phyloP scores from a whole-genome alignment of 2,888 invertebrate genomes.

The Nymphalis c-album region DNA sequence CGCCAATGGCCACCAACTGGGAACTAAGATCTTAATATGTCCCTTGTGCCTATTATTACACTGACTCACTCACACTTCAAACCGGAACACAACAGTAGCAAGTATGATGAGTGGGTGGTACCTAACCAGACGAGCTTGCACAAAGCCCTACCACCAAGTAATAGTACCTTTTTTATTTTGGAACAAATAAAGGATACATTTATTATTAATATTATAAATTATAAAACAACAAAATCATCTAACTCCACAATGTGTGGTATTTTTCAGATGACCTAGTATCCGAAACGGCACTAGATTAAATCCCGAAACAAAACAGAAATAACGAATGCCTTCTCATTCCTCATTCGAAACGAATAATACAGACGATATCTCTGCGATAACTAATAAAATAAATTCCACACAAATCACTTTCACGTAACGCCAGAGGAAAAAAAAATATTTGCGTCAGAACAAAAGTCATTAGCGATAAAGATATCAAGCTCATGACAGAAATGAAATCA shows the following conservation, averaged over 20 bases:
- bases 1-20: too few species aligned
- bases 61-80: too few species aligned
- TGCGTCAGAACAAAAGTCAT: slow-evolving; percentile 40
- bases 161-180: too few species aligned
- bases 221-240: too few species aligned
- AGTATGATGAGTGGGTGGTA: too few species aligned
- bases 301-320: background rate
- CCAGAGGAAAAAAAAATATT: slow-evolving; percentile 24
- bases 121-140: too few species aligned
- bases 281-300: background rate
- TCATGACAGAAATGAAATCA: slow-evolving; percentile 69
- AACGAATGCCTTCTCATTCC: background rate
- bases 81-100: too few species aligned
- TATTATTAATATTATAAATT: too few species aligned
- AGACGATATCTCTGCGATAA: background rate
- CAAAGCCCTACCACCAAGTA: too few species aligned
- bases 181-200: too few species aligned
- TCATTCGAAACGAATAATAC: slow-evolving; percentile 2
- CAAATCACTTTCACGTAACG: slow-evolving; percentile 22
- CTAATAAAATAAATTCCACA: slow-evolving; percentile 10
- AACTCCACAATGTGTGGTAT: background rate
- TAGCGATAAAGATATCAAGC: slow-evolving; percentile 46
- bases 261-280: background rate
- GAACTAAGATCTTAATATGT: too few species aligned
- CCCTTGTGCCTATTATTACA: too few species aligned